These are phyloP conservation scores for Echinometra lucunter DNA, from an alignment of 53 echinoderm and acorn worm species.

Conservation along the genomic window DNA sequence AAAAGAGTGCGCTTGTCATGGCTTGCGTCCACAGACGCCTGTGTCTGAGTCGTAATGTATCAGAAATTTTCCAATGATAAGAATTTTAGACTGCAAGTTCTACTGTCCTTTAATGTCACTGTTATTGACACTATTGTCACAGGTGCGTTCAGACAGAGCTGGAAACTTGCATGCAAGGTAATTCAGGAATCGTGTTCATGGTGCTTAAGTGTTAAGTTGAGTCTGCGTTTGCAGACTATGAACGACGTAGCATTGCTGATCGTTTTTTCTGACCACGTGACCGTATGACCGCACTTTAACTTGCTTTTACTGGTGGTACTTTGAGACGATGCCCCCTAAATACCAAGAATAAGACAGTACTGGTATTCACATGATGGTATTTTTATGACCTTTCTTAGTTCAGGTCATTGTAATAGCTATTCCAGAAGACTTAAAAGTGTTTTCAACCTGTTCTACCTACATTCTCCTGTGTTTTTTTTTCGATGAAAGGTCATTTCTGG, in stretches of 20 bases:
- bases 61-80: too few species aligned
- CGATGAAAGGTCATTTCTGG: constrained; percentile 8
- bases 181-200: too few species aligned
- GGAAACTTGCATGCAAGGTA: too few species aligned
- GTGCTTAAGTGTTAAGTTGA: too few species aligned
- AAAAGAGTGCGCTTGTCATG: constrained; percentile 15
- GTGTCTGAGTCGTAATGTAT: too few species aligned
- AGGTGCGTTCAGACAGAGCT: too few species aligned
- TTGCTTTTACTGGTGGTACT: neutral
- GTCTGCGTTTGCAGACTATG: too few species aligned
- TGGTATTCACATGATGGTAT: neutral
- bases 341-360: constrained; percentile 6
- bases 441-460: neutral
- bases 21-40: too few species aligned
- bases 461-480: neutral
- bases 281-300: constrained; percentile 7
- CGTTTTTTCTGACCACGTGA: neutral
- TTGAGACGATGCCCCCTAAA: neutral
- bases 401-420: constrained; percentile 2
- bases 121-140: too few species aligned
- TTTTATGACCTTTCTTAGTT: neutral
- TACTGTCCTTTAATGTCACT: too few species aligned
- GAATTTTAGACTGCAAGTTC: too few species aligned
- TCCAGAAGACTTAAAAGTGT: neutral
- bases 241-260: neutral